Conservation (phyloP, 2,797 vertebrate genomes). For the Pantherophis alleghaniensis region DNA sequence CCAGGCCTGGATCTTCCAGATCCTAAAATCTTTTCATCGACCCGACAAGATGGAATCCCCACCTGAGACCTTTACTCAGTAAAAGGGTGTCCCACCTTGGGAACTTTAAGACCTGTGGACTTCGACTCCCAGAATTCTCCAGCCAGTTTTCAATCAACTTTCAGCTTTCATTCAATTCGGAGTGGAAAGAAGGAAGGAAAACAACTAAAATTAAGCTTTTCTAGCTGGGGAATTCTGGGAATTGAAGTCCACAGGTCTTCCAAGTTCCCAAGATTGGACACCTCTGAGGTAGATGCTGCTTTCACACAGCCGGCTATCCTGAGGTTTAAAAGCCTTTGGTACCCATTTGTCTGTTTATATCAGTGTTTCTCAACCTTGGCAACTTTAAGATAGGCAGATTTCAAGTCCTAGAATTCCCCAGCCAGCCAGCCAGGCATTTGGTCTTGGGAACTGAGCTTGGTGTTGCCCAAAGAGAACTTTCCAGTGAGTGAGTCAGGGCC, state of each 20-base stretch:
- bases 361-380: background rate
- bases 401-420: background rate
- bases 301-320: background rate
- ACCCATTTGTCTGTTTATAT: no score
- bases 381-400: background rate
- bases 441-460: background rate
- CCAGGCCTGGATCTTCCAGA: background rate
- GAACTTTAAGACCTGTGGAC: background rate
- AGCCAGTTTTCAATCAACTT: background rate
- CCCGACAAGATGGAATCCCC: background rate
- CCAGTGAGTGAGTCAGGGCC: background rate
- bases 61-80: background rate
- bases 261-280: background rate
- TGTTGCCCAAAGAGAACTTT: background rate
- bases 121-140: background rate
- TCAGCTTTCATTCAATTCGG: background rate
- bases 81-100: background rate
- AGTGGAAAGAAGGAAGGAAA: background rate
- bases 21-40: background rate
- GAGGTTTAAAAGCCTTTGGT: background rate
- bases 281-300: background rate
- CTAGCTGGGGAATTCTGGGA: background rate
- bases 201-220: background rate
- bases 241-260: background rate
- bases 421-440: background rate